Evolutionary conservation across 2,113 vertebrate species (phyloP).

Genomic region (Hyperopisus bebe): DNA sequence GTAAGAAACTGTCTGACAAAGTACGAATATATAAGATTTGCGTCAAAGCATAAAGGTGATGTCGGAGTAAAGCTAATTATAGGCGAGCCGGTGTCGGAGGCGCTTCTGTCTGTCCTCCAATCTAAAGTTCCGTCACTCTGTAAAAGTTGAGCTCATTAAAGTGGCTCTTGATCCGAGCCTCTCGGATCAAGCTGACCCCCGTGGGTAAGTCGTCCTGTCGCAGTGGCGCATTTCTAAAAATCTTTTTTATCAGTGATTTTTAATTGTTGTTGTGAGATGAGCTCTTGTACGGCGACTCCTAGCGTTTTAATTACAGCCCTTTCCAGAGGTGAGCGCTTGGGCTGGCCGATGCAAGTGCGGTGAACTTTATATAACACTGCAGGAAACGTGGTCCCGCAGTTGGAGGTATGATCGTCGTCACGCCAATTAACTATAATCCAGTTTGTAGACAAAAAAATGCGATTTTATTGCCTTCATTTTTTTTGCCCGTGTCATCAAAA

Average conservation of each 20-base stretch:
- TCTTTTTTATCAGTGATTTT: constrained; percentile 33
- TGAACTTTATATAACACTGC: neutral
- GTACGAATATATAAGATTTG: neutral
- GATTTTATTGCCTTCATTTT: neutral
- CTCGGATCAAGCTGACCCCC: neutral
- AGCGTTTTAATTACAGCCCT: neutral
- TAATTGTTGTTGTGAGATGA: neutral
- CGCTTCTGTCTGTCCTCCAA: neutral
- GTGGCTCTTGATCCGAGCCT: neutral
- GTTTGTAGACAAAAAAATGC: neutral
- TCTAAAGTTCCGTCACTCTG: constrained; percentile 2
- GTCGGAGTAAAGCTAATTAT: constrained; percentile 17
- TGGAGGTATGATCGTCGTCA: neutral
- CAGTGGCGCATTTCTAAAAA: neutral
- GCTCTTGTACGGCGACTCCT: neutral
- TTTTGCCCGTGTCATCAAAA: neutral
- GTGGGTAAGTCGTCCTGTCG: neutral
- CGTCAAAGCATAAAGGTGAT: neutral
- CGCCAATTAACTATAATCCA: neutral
- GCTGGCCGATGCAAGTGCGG: neutral
- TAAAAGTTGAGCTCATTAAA: constrained; percentile 11
- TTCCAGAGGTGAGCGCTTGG: neutral
- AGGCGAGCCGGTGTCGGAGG: neutral
- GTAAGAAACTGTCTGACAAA: neutral
- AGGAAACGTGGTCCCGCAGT: neutral